Conservation (phyloP, 2,113 vertebrate species). For the Brachypodius melanocephalos region DNA sequence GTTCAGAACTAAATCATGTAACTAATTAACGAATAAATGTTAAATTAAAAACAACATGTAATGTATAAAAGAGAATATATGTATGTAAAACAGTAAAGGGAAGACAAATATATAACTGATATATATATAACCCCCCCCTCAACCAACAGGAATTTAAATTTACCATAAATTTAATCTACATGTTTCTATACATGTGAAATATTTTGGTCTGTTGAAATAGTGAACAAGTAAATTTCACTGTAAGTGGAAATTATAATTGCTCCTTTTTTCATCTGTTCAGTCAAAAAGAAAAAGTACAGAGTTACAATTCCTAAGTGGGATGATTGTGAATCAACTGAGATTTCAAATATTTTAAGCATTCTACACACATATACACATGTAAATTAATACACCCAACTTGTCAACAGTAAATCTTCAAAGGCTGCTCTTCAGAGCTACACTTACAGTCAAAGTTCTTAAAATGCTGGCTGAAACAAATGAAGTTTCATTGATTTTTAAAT, state of each 20-base stretch:
- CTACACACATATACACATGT: conserved; percentile 29
- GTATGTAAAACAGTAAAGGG: background rate
- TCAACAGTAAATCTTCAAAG: conserved; percentile 60
- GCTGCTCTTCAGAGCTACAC: conserved; percentile 3
- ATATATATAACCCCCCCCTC: no score
- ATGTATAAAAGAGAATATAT: background rate
- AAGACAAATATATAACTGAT: background rate
- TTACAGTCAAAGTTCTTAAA: conserved; percentile 45
- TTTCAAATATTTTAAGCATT: conserved; percentile 56
- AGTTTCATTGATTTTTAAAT: conserved; percentile 58
- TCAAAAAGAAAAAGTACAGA: background rate
- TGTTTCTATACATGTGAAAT: background rate
- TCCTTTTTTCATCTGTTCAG: background rate
- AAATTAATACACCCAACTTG: conserved; percentile 53
- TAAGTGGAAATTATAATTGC: background rate
- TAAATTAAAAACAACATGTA: background rate
- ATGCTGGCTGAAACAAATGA: conserved; percentile 38
- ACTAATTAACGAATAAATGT: background rate
- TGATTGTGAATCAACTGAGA: conserved; percentile 33
- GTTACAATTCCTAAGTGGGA: background rate
- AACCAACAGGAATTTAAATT: background rate
- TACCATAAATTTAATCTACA: background rate
- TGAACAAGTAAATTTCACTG: background rate
- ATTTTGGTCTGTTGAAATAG: background rate
- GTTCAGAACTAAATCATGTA: background rate